These are phyloP conservation scores for Ceratotherium simum DNA, from an alignment of 2,113 vertebrate species.

Conservation along the genomic window DNA sequence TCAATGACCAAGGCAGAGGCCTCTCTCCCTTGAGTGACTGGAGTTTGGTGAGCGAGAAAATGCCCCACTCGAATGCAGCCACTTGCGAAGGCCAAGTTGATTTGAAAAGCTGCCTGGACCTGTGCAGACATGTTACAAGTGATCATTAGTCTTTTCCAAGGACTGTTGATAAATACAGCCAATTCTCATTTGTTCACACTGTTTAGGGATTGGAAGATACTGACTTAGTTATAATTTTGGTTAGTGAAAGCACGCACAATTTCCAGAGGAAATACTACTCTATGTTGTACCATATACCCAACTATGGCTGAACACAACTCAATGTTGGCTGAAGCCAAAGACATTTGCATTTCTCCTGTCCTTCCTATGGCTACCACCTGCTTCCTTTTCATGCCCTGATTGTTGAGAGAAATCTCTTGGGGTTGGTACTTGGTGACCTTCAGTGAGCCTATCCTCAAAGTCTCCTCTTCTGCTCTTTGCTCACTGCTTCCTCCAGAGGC, in stretches of 20 bases:
- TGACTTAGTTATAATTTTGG: background rate
- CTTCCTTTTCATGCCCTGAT: background rate
- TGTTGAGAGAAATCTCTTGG: background rate
- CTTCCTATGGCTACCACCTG: background rate
- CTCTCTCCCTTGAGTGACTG: background rate
- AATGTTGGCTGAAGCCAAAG: background rate
- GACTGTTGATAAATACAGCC: background rate
- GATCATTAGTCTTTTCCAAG: background rate
- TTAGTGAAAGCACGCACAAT: background rate
- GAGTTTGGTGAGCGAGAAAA: background rate
- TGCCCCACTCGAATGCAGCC: background rate
- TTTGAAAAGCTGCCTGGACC: background rate
- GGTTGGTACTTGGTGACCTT: background rate
- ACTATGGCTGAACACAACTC: background rate
- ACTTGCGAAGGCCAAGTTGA: background rate
- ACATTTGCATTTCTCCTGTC: background rate
- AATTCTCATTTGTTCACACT: background rate
- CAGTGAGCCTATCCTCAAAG: background rate
- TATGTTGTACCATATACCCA: background rate
- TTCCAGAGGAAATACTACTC: background rate
- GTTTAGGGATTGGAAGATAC: background rate
- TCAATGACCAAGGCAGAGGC: background rate
- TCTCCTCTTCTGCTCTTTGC: background rate
- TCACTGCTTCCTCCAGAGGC: background rate
- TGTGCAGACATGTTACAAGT: background rate